Evolutionary conservation across 2,797 vertebrate genomes (phyloP).

Genomic region (Bradypodion ventrale): DNA sequence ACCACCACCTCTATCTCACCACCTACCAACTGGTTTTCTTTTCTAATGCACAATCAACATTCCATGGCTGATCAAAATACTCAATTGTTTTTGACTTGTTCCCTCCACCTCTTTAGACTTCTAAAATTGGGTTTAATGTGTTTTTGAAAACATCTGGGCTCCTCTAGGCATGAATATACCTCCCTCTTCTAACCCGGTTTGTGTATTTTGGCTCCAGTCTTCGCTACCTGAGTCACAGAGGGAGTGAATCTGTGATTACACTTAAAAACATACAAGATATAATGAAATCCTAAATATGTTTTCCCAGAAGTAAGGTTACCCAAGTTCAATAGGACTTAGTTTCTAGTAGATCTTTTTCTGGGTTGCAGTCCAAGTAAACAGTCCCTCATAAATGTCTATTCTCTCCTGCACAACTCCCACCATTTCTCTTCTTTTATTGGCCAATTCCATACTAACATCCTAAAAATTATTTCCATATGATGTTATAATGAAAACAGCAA

Average conservation of each 20-base stretch:
- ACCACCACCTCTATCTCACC: too few relatives aligned
- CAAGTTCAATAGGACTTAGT: not conserved
- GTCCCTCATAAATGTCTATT: not conserved
- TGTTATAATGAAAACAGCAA: not conserved
- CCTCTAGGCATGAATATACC: not conserved
- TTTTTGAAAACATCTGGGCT: not conserved
- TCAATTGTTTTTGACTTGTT: not conserved
- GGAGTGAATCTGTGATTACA: too few relatives aligned
- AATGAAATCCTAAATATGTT: not conserved
- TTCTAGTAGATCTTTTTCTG: not conserved
- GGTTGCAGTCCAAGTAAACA: too few relatives aligned
- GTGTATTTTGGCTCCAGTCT: not conserved
- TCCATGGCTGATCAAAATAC: not conserved
- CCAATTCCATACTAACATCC: not conserved
- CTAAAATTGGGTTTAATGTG: not conserved
- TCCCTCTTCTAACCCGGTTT: not conserved
- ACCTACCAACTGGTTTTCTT: not conserved
- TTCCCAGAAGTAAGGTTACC: not conserved
- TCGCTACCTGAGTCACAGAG: not conserved
- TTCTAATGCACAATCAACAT: not conserved
- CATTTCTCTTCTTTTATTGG: not conserved
- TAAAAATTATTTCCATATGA: not conserved
- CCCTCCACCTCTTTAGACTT: too few relatives aligned
- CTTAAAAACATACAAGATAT: not conserved
- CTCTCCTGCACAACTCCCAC: not conserved